These are phyloP conservation scores for Anthopleura xanthogrammica DNA, from an alignment of 92 coral and sea anemone species.

Conservation along the genomic window DNA sequence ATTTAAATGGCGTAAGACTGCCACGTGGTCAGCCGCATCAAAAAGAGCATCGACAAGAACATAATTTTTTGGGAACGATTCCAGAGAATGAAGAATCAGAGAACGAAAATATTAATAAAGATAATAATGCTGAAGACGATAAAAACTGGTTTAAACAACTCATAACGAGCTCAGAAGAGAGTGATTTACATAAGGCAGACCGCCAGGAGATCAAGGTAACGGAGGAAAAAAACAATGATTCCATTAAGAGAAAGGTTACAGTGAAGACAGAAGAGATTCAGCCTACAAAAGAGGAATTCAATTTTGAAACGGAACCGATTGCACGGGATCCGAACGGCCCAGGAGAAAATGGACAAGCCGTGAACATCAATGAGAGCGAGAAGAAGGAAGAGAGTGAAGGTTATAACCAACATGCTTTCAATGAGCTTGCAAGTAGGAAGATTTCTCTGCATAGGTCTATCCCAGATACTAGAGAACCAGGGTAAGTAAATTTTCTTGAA, in stretches of 20 bases:
- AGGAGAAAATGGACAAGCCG: constrained; percentile 82
- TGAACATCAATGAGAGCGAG: constrained; percentile 47
- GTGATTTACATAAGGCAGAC: neutral
- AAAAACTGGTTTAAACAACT: constrained; percentile 10
- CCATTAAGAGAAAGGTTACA: neutral
- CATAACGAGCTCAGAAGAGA: neutral
- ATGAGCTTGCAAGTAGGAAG: constrained; percentile 76
- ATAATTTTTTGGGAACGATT: neutral
- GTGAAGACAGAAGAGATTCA: constrained; percentile 7
- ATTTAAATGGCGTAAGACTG: constrained; percentile 15
- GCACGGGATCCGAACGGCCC: constrained; percentile 71
- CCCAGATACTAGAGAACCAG: constrained; percentile 74
- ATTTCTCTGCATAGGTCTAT: constrained; percentile 79
- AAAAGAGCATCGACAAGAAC: neutral
- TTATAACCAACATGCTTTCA: constrained; percentile 72
- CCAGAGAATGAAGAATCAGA: neutral
- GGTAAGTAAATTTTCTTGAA: constrained; percentile 47
- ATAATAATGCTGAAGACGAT: neutral
- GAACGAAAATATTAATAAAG: neutral
- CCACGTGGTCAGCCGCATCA: constrained; percentile 26
- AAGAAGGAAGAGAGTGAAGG: constrained; percentile 70
- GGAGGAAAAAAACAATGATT: neutral
- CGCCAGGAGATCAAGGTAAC: neutral
- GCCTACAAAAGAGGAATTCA: neutral
- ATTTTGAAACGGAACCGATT: constrained; percentile 21